phyloP scores from a whole-genome alignment of 2,113 vertebrate species.

The Naja naja region DNA sequence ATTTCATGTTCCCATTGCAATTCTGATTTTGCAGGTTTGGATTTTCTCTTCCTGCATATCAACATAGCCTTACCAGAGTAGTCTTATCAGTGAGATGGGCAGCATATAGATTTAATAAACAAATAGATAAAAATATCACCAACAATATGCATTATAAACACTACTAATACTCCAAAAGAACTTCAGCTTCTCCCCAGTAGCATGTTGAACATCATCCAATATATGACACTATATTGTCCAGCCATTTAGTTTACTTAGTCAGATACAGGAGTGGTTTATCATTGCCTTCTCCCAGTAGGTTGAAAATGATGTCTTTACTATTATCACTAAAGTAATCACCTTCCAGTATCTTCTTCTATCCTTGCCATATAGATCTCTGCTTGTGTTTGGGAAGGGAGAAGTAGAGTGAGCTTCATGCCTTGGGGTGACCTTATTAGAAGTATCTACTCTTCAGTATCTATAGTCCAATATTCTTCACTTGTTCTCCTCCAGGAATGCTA shows the following conservation, averaged over 20 bases:
- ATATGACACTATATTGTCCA: background rate
- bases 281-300: background rate
- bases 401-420: background rate
- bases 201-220: background rate
- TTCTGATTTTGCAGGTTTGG: background rate
- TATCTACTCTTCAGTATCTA: background rate
- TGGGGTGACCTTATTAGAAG: background rate
- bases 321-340: background rate
- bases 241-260: background rate
- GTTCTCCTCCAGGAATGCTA: background rate
- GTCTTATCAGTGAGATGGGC: background rate
- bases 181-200: background rate
- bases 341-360: background rate
- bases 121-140: background rate
- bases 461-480: background rate
- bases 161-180: background rate
- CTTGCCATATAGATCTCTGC: background rate
- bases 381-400: background rate
- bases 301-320: background rate
- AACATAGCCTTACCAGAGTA: background rate
- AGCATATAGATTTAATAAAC: background rate
- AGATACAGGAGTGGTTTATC: background rate
- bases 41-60: background rate
- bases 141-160: background rate
- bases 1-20: background rate